These are phyloP conservation scores for Leiothrix lutea DNA, from an alignment of 2,113 vertebrate genomes.

Conservation along the genomic window DNA sequence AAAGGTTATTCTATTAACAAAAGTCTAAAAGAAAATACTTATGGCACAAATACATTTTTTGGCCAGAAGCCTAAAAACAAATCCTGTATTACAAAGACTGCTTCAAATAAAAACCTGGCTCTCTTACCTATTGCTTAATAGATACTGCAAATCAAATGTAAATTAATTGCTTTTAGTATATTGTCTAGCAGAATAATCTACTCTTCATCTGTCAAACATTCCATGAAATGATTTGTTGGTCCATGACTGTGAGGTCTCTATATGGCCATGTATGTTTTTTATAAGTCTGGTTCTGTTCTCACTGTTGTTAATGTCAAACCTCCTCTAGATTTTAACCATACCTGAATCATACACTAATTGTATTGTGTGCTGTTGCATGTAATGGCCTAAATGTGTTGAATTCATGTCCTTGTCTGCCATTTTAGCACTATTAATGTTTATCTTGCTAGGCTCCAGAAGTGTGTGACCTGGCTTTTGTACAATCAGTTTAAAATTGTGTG, in stretches of 20 bases:
- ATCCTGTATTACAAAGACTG: not conserved
- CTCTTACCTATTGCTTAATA: not conserved
- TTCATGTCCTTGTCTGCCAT: not conserved
- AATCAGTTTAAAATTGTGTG: not conserved
- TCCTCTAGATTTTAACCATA: not conserved
- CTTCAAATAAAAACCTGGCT: not conserved
- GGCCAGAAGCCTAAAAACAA: not conserved
- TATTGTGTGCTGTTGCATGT: not conserved
- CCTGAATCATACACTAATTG: not conserved
- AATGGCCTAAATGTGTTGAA: not conserved
- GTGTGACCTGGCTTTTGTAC: not conserved
- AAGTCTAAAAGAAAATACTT: not conserved
- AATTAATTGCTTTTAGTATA: not conserved
- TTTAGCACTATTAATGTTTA: not conserved
- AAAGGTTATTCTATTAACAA: not conserved
- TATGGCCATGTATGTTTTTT: not conserved
- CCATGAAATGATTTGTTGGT: not conserved
- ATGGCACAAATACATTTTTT: not conserved
- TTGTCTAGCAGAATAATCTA: not conserved
- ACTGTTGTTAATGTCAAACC: not conserved
- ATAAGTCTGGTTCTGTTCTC: not conserved
- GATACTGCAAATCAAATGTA: not conserved
- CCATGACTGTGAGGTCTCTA: not conserved
- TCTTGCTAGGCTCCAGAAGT: not conserved
- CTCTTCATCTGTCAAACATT: not conserved